These are phyloP conservation scores for Agrochola macilenta DNA, from an alignment of 2,888 invertebrate species.

Conservation along the genomic window DNA sequence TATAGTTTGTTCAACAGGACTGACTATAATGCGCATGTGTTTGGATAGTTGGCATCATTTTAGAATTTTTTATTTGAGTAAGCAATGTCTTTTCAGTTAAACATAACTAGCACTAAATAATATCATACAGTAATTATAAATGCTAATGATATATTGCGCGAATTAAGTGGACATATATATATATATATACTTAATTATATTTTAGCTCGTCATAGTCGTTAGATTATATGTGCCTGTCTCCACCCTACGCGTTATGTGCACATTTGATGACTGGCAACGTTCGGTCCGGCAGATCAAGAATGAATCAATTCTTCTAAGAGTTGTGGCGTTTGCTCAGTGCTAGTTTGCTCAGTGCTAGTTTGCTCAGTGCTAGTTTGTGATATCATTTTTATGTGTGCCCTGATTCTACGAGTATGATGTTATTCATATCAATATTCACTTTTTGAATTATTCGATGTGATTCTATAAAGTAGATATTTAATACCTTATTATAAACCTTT, in stretches of 20 bases:
- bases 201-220: slow-evolving; percentile 25
- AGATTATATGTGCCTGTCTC: slow-evolving; percentile 2
- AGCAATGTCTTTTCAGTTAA: not conserved
- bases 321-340: slow-evolving; percentile 84
- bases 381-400: slow-evolving; percentile 68
- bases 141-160: not conserved
- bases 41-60: not conserved
- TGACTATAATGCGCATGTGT: not conserved
- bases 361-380: slow-evolving; percentile 79
- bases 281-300: slow-evolving; percentile 28
- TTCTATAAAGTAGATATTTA: slow-evolving; percentile 68
- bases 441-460: slow-evolving; percentile 74
- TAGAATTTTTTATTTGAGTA: slow-evolving; percentile 1
- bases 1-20: not conserved
- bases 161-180: not conserved
- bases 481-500: slow-evolving; percentile 66
- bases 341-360: slow-evolving; percentile 76
- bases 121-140: not conserved
- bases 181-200: not conserved
- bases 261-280: slow-evolving; percentile 9
- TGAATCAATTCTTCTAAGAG: slow-evolving; percentile 73
- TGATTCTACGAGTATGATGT: slow-evolving; percentile 59
- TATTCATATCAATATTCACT: slow-evolving; percentile 65
- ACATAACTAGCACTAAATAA: not conserved
- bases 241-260: not conserved